Evolutionary conservation across 2,113 vertebrate genomes (phyloP), one percentile per base, ranked within the genome.

Genomic region (Sphaerodactylus townsendi): DNA sequence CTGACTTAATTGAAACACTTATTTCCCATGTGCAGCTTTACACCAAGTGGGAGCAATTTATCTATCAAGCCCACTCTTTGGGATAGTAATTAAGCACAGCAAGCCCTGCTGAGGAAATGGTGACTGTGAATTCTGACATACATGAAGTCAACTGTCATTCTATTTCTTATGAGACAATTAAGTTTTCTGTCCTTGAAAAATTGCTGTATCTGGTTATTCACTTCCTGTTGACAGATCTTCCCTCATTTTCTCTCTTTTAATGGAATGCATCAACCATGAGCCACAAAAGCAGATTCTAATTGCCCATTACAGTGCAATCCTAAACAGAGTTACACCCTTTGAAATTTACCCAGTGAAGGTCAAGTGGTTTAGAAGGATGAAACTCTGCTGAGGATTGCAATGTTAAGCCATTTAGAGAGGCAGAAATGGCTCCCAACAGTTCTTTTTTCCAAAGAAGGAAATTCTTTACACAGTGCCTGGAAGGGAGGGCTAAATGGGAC

Each of bases 21-120:
- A 72, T 79, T 85, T 83, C 70, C 72, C 81, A 35, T 50, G 41
- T 75, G 71, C 44, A 66, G 72, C n/a, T 75, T 62, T 62, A 72
- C 28, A 53, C 23, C 76, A 72, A n/a, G 23, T 48, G 69, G 56
- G 53, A 85, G 53, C 41, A 65, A 48, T 85, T 85, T 79, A 64
- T 79, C 66, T 70, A 85, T n/a, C n/a, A 62, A n/a, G 68, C 11
- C 19, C 76, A 56, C 28, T 72, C n/a, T 79, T 71, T 79, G 39
- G 56, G 10, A 56, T 59, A 72, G 41, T 72, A 85, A 79, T 65
- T 56, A 64, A n/a, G 39, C n/a, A 48, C 30, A 15, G 68, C 28
- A 23, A 64, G 15, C 44, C 35, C 28, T 39, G 37, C 46, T 3
- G 3, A 73, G 44, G n/a, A 76, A 76, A 83, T 64, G 64, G 15